Percentiles rank a stretch among this genome's conserved stretches.
Conservation (phyloP, 2,797 vertebrate species). For the Sebastolobus altivelis region DNA sequence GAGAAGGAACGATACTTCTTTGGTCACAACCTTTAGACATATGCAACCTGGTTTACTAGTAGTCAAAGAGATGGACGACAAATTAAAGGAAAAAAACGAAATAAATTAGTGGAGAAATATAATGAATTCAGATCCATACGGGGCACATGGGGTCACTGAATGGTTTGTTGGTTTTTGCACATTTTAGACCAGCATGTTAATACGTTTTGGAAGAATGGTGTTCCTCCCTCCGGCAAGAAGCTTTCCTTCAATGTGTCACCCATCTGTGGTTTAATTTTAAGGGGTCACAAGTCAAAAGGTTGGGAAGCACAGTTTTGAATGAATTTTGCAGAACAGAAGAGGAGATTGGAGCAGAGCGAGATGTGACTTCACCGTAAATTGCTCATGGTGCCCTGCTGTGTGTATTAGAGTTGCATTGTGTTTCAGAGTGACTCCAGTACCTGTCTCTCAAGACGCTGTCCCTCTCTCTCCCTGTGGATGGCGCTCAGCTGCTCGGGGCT, state of each 20-base stretch:
- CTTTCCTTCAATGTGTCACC: background rate
- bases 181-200: background rate
- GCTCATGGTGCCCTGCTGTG: background rate
- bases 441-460: slow-evolving; percentile 78
- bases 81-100: background rate
- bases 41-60: background rate
- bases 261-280: background rate
- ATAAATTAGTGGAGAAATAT: background rate
- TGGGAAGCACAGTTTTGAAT: background rate
- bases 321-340: background rate
- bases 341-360: background rate
- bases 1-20: background rate
- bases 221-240: background rate
- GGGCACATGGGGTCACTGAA: background rate
- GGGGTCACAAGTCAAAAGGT: background rate
- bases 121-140: background rate
- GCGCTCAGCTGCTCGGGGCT: slow-evolving; percentile 72
- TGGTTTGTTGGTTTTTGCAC: background rate
- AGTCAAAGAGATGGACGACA: background rate
- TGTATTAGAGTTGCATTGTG: background rate
- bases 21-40: background rate
- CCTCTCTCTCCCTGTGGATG: slow-evolving; percentile 77
- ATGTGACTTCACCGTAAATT: background rate
- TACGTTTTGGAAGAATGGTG: background rate
- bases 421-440: slow-evolving; percentile 55